Percentiles rank a stretch among this genome's conserved stretches.
Conservation (phyloP, 1,140 invertebrate species). For the Drosophila littoralis region DNA sequence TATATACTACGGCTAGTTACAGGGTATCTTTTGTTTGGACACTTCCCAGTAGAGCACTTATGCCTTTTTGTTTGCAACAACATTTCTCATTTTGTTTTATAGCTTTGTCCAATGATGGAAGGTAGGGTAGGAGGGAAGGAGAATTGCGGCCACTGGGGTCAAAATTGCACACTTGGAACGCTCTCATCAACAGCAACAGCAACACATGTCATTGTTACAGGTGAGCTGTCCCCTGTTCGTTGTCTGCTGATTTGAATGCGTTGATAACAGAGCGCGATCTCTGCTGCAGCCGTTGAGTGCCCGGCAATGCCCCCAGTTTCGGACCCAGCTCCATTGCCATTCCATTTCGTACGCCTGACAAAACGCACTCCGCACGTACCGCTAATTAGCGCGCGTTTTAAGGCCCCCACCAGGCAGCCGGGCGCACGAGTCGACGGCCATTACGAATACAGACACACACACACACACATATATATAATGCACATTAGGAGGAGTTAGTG, state of each 20-base stretch:
- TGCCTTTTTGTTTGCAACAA: constrained; percentile 58
- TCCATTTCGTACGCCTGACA: constrained; percentile 58
- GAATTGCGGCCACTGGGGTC: constrained; percentile 53
- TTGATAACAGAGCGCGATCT: constrained; percentile 59
- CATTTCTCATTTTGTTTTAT: constrained; percentile 81
- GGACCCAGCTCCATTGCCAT: constrained; percentile 1
- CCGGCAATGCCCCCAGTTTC: constrained; percentile 17
- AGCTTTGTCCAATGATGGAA: constrained; percentile 36
- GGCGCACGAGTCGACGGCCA: constrained; percentile 38
- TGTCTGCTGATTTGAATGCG: constrained; percentile 67
- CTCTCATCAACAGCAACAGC: constrained; percentile 38
- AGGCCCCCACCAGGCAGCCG: constrained; percentile 29
- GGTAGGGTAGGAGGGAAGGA: not conserved
- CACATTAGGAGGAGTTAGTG: constrained; percentile 28
- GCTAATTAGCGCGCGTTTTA: constrained; percentile 75
- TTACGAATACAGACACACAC: constrained; percentile 12
- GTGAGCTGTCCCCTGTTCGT: constrained; percentile 49
- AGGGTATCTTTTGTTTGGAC: not conserved
- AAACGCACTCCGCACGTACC: constrained; percentile 77
- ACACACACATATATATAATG: constrained; percentile 3
- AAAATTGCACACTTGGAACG: constrained; percentile 43
- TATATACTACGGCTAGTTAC: not conserved
- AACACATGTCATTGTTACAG: constrained; percentile 79
- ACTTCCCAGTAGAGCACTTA: not conserved
- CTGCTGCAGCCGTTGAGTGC: constrained; percentile 34